These are phyloP conservation scores for Lepidocyrtinus sp. DNA, from an alignment of 2,888 invertebrate species.

Conservation along the genomic window DNA sequence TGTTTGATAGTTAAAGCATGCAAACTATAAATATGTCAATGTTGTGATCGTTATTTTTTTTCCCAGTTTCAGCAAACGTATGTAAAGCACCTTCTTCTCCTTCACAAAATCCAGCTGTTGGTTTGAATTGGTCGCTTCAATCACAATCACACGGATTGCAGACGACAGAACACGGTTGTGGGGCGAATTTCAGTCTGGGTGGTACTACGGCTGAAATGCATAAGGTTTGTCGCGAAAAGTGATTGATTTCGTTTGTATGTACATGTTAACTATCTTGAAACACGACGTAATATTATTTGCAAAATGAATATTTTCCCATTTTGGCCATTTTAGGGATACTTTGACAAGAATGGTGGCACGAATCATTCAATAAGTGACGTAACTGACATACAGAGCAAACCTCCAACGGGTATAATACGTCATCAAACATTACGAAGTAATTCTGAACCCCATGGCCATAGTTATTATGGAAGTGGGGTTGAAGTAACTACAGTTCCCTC, in stretches of 20 bases:
- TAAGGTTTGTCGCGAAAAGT: conserved; percentile 18
- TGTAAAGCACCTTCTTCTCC: too few relatives aligned
- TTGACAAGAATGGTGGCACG: conserved; percentile 27
- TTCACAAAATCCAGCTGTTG: too few relatives aligned
- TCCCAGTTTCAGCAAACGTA: conserved; percentile 1
- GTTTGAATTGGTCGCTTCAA: too few relatives aligned
- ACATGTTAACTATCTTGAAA: neutral
- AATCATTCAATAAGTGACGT: conserved; percentile 38
- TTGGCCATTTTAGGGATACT: conserved; percentile 39
- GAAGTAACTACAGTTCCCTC: neutral
- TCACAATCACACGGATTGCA: too few relatives aligned
- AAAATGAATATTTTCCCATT: neutral
- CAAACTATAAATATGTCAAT: too few relatives aligned
- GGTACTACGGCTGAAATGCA: conserved; percentile 44
- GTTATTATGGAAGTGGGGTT: conserved; percentile 10
- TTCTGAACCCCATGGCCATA: conserved; percentile 49
- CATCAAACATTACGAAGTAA: conserved; percentile 44
- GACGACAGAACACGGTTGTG: conserved; percentile 26
- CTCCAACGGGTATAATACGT: conserved; percentile 30
- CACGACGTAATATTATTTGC: neutral
- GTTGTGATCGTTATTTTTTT: too few relatives aligned
- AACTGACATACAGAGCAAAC: conserved; percentile 41
- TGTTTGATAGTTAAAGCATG: too few relatives aligned
- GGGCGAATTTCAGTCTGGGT: conserved; percentile 1
- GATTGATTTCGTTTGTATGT: neutral